phyloP scores from a whole-genome alignment of 2,888 invertebrate genomes.

The Strigamia transsilvanica region DNA sequence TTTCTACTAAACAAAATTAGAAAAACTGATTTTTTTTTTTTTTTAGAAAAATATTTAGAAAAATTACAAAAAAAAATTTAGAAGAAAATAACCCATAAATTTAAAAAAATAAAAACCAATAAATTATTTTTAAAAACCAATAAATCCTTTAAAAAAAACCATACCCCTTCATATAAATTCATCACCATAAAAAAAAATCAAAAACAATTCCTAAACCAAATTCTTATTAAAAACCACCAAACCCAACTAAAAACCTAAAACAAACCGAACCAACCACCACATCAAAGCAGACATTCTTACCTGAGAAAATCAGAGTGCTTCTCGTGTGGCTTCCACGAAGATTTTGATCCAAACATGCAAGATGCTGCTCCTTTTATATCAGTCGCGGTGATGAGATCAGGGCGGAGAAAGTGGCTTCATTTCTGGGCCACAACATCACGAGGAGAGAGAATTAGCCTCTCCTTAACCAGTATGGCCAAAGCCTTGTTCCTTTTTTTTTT shows the following conservation, averaged over 20 bases:
- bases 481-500: not conserved
- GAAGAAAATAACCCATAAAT: too few species aligned
- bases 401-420: constrained; percentile 50
- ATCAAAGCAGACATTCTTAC: not conserved
- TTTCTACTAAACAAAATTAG: too few species aligned
- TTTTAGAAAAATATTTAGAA: not conserved
- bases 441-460: constrained; percentile 35
- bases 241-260: not conserved
- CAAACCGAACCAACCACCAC: not conserved
- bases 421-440: constrained; percentile 50
- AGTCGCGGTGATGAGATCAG: constrained; percentile 24
- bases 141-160: too few species aligned
- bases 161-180: too few species aligned
- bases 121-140: too few species aligned
- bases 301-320: not conserved
- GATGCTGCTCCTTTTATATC: constrained; percentile 11
- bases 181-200: not conserved
- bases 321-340: not conserved
- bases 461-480: constrained; percentile 21
- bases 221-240: too few species aligned
- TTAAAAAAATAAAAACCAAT: too few species aligned
- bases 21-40: too few species aligned
- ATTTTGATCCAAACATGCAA: not conserved
- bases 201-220: too few species aligned
- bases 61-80: not conserved